Conservation (phyloP, 2,797 vertebrate genomes). For the Bovichtus variegatus region DNA sequence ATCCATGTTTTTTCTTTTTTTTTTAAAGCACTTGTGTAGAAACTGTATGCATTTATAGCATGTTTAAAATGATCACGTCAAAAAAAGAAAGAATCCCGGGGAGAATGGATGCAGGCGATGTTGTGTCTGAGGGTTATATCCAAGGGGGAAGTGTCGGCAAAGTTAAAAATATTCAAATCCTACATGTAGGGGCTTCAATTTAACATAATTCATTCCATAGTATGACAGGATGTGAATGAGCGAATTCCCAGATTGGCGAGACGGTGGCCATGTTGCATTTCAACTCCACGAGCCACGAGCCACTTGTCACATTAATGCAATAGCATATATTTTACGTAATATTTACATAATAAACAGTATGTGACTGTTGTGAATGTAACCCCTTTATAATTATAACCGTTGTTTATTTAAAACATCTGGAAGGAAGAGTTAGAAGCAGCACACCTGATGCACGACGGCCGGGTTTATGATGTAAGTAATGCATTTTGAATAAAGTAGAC, state of each 20-base stretch:
- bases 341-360: not conserved
- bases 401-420: not conserved
- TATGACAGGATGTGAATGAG: slow-evolving; percentile 14
- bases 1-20: not conserved
- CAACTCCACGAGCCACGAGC: not conserved
- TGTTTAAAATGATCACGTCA: not conserved
- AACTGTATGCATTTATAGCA: not conserved
- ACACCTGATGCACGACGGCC: not conserved
- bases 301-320: slow-evolving; percentile 2
- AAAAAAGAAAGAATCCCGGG: not conserved
- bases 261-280: not conserved
- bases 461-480: not conserved
- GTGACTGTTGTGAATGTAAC: not conserved
- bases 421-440: not conserved
- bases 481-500: not conserved
- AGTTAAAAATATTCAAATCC: slow-evolving; percentile 22
- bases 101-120: not conserved
- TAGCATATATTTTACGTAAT: not conserved
- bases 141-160: not conserved
- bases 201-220: slow-evolving; percentile 20
- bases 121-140: not conserved
- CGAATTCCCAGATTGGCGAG: slow-evolving; percentile 1
- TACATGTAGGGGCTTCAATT: not conserved
- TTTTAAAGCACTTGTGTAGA: not conserved
- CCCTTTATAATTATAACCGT: not conserved